Percentiles rank a stretch among this genome's conserved stretches.
Evolutionary conservation across 1,140 invertebrate genomes (phyloP).

Genomic region (Phymastichus coffea): DNA sequence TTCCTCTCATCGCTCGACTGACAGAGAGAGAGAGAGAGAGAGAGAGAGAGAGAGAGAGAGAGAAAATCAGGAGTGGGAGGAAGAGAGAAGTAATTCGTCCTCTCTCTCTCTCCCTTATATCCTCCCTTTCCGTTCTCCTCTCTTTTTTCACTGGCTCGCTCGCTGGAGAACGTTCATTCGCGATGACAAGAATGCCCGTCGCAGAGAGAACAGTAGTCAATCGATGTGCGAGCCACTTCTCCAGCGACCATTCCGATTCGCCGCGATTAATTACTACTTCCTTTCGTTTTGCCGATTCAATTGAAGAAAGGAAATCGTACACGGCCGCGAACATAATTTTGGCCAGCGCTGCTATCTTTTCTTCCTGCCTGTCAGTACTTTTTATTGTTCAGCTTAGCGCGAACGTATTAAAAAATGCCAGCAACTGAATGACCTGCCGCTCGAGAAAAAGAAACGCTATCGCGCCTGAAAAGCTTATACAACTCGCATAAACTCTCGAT

Average conservation of each 20-base stretch:
- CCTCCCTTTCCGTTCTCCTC: conserved; percentile 9
- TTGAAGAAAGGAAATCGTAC: too few species aligned
- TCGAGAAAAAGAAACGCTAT: too few species aligned
- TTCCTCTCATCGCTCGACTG: neutral
- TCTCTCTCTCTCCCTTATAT: conserved; percentile 3
- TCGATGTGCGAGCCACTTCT: conserved; percentile 1
- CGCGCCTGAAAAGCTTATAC: too few species aligned
- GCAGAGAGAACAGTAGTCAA: conserved; percentile 32
- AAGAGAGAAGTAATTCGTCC: conserved; percentile 24
- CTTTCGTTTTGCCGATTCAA: conserved; percentile 39
- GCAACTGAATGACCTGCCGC: too few species aligned
- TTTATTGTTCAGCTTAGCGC: too few species aligned
- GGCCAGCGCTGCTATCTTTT: too few species aligned
- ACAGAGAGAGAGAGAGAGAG: too few species aligned
- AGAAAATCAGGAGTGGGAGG: conserved; percentile 28
- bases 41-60: conserved; percentile 16
- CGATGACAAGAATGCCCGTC: conserved; percentile 44
- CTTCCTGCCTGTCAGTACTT: too few species aligned
- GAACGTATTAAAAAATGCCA: too few species aligned
- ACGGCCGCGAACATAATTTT: too few species aligned
- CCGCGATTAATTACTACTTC: conserved; percentile 43
- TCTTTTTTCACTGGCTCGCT: conserved; percentile 16
- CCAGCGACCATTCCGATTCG: conserved; percentile 32
- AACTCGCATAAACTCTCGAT: too few species aligned
- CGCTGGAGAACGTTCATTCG: conserved; percentile 38